Evolutionary conservation across 2,113 vertebrate genomes (phyloP).

Genomic region (Theropithecus gelada): DNA sequence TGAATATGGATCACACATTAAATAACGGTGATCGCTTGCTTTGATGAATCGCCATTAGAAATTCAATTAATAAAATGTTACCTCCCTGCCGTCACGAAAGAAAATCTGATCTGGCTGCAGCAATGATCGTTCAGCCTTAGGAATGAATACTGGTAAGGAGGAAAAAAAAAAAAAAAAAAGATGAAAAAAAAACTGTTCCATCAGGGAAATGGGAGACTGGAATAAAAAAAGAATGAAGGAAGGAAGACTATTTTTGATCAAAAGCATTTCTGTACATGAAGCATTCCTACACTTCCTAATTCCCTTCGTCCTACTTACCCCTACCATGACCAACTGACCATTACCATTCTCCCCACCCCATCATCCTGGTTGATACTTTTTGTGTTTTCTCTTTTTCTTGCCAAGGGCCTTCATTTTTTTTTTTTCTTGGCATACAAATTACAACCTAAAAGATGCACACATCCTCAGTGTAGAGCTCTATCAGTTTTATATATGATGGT

Average conservation of each 20-base stretch:
- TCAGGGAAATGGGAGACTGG: not conserved
- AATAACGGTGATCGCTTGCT: not conserved
- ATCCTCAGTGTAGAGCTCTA: not conserved
- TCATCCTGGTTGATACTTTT: not conserved
- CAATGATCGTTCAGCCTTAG: conserved; percentile 1
- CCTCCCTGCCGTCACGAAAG: conserved; percentile 20
- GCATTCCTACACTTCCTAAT: not conserved
- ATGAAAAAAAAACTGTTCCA: not conserved
- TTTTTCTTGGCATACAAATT: no score
- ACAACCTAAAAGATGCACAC: no score
- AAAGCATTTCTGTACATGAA: not conserved
- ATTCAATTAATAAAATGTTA: conserved; percentile 69
- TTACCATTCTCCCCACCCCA: not conserved
- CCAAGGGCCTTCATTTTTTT: not conserved
- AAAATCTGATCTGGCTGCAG: not conserved
- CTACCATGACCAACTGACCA: no score
- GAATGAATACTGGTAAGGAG: not conserved
- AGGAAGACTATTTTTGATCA: not conserved
- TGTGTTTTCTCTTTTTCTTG: not conserved
- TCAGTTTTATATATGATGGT: no score
- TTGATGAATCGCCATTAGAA: conserved; percentile 66
- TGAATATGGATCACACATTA: conserved; percentile 49
- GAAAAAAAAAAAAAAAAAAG: not conserved
- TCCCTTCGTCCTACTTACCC: not conserved
- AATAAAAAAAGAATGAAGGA: not conserved